Conservation (phyloP, 1,140 invertebrate genomes). For the Drosophila repleta region DNA sequence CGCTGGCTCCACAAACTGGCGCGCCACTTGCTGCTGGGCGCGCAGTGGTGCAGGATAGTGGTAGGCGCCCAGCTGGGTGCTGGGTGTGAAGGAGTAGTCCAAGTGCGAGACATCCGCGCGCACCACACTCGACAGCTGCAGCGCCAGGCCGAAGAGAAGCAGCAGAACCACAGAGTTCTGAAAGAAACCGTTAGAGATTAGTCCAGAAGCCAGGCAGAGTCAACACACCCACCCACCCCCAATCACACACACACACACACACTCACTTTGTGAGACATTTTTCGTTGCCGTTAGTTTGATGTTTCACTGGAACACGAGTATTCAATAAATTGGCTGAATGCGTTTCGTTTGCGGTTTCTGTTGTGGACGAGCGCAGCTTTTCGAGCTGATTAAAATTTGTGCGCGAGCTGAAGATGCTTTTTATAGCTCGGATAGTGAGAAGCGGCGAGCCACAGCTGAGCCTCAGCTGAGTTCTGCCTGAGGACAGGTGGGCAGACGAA, state of each 20-base stretch:
- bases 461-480: conserved; percentile 33
- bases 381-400: conserved; percentile 82
- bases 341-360: conserved; percentile 15
- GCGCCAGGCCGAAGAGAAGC: conserved; percentile 15
- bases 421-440: conserved; percentile 58
- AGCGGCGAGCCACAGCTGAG: conserved; percentile 24
- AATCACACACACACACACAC: conserved; percentile 11
- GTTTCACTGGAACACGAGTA: conserved; percentile 11
- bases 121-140: conserved; percentile 11
- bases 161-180: conserved; percentile 42
- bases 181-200: conserved; percentile 44
- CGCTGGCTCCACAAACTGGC: conserved; percentile 58
- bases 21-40: conserved; percentile 39
- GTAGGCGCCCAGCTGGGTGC: conserved; percentile 68
- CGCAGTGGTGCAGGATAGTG: conserved; percentile 56
- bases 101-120: conserved; percentile 61
- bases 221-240: conserved; percentile 4
- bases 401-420: conserved; percentile 80
- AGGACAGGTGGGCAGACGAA: conserved; percentile 10
- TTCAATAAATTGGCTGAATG: background rate
- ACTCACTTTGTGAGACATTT: conserved; percentile 39
- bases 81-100: conserved; percentile 63
- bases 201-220: background rate
- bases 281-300: background rate
- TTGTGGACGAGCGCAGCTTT: conserved; percentile 72